Base-by-base conservation (phyloP, 1,140 invertebrate species). In the Contarinia nasturtii region DNA sequence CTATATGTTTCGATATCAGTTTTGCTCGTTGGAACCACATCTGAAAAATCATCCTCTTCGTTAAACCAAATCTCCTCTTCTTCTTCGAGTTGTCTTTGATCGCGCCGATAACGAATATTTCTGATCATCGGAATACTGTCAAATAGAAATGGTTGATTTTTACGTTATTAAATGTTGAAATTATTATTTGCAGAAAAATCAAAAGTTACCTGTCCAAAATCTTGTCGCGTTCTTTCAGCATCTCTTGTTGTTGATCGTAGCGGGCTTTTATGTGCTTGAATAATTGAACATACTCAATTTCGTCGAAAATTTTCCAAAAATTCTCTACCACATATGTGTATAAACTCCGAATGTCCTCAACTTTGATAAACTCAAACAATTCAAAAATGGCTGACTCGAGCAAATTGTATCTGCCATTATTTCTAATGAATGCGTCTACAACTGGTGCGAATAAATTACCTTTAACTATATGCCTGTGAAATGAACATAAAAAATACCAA, bases 61-160 rank as follows among this genome's bases (percentile, higher is more conserved):
- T 93, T 93, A 67, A 97, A 97, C 92, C 92, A 98, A 76, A 94
- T 90, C 65, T 97, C 93, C 62, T 98, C 93, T 55, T 98, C 93
- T 57, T 96, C 91, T 43, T 97, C 92, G 50, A 95, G 73, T 57
- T 92, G 82, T 40, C 91, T 72, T 50, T 87, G 83, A 68, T 97
- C 92, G 43, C 90, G 75, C 52, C 91, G 71, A 66, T 85, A 95
- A 48, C 90, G 71, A 61, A 78, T 78, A 50, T 73, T 81, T 54
- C 85, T 70, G 51, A 89, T 68, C 57, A 89, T 79, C 45, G 83
- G 84, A 52, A 84, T 51, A 47, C 55, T 54, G 14, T 42, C 14
- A 38, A n/a, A 38, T 38, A 17, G n/a, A n/a, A n/a, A 38, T 38
- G 12, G 3, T 38, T 3, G 12, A 17, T 17, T 17, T 36, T 45